Evolutionary conservation across 2,888 invertebrate genomes (phyloP).

Genomic region (Chironomus tentans): DNA sequence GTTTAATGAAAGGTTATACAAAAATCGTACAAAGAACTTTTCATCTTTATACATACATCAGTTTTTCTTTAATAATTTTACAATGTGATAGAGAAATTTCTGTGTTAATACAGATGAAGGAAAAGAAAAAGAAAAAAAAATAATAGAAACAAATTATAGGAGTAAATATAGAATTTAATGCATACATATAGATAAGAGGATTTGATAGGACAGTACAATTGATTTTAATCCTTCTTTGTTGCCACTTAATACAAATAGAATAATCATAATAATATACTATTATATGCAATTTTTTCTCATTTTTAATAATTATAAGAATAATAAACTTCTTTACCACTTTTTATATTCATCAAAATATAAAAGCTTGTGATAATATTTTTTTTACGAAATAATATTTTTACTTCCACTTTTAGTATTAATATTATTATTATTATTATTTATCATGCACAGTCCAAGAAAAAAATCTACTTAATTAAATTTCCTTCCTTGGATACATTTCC

Average conservation of each 20-base stretch:
- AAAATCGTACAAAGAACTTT: no score
- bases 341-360: not conserved
- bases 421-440: not conserved
- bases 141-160: no score
- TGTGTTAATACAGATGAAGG: not conserved
- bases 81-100: not conserved
- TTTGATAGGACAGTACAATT: not conserved
- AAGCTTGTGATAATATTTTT: not conserved
- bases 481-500: not conserved
- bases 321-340: not conserved
- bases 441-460: conserved; percentile 2
- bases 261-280: conserved; percentile 1
- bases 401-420: not conserved
- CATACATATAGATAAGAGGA: not conserved
- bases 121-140: no score
- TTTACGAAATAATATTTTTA: not conserved
- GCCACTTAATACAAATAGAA: conserved; percentile 6
- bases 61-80: not conserved
- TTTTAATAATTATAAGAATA: not conserved
- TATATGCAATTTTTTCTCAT: not conserved
- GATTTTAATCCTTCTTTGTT: not conserved
- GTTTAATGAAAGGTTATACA: no score
- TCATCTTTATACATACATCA: no score
- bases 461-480: not conserved
- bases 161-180: no score